Conservation (phyloP, 1,140 invertebrate genomes). For the Drosophila virilis region DNA sequence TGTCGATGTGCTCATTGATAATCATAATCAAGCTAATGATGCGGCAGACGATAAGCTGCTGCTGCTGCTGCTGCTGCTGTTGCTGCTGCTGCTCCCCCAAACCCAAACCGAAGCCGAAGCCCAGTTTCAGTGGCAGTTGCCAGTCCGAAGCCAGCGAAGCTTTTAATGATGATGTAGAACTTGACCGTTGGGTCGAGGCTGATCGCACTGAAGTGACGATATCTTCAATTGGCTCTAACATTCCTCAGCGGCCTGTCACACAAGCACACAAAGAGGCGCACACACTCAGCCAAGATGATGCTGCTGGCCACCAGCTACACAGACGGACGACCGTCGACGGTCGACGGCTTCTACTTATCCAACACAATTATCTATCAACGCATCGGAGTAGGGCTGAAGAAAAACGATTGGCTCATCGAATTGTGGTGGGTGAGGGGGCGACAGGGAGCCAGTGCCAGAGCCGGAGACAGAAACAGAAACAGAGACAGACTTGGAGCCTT, state of each 20-base stretch:
- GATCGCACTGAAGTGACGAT: slow-evolving; percentile 66
- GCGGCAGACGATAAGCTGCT: slow-evolving; percentile 72
- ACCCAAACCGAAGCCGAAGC: neutral
- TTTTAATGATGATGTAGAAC: slow-evolving; percentile 67
- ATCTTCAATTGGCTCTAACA: slow-evolving; percentile 62
- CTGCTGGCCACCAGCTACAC: slow-evolving; percentile 7
- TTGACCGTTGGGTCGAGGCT: slow-evolving; percentile 27
- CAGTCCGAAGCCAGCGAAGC: slow-evolving; percentile 13
- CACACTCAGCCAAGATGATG: slow-evolving; percentile 1
- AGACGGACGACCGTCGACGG: neutral
- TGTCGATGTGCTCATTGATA: slow-evolving; percentile 79
- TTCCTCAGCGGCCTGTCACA: slow-evolving; percentile 47
- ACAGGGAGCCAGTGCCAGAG: slow-evolving; percentile 3
- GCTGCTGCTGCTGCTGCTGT: slow-evolving; percentile 1
- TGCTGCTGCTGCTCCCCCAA: slow-evolving; percentile 8
- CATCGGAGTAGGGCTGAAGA: slow-evolving; percentile 32
- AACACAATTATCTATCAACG: slow-evolving; percentile 65
- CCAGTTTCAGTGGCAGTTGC: neutral
- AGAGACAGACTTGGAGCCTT: neutral
- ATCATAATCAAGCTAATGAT: slow-evolving; percentile 83
- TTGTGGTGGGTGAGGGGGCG: neutral
- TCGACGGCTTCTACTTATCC: slow-evolving; percentile 52
- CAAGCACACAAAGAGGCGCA: slow-evolving; percentile 18
- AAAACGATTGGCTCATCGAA: slow-evolving; percentile 74
- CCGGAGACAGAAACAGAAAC: slow-evolving; percentile 7